Evolutionary conservation across 2,888 invertebrate species (phyloP), one percentile per base, ranked within the genome.

Genomic region (Caenorhabditis sp.): DNA sequence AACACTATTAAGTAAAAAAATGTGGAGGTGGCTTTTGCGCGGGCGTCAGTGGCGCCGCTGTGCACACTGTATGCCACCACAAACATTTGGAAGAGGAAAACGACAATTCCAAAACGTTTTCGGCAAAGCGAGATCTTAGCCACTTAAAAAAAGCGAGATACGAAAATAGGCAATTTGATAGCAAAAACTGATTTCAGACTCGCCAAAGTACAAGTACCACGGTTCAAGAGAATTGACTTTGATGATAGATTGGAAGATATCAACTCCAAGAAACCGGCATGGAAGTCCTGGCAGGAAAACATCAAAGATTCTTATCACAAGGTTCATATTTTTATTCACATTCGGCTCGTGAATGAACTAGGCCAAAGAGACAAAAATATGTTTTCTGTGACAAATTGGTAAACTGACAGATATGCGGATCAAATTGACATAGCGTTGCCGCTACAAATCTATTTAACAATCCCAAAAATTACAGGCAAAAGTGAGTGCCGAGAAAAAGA

Each of bases 271-370:
- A 87, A 87, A 48, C 86, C 87, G 1, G 85, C 87, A n/a, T 86
- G 85, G 84, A 85, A 86, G 46, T 83, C 87, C 26, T 79, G 83
- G 46, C 82, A 86, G 53, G 86, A 86, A 48, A 84, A 79, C 50
- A 81, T 88, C 35, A 86, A 85, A 27, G 86, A 86, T 48, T 87
- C 86, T 0, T 88, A 88, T 48, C 62, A 81, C 50, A 86, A 83
- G 59, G 88, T 86, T 35, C 5, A 37, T 11, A 20, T n/a, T n/a
- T n/a, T n/a, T n/a, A n/a, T n/a, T n/a, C 24, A 52, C 7, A 9
- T n/a, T n/a, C n/a, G n/a, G n/a, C n/a, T n/a, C n/a, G n/a, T n/a
- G n/a, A n/a, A n/a, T n/a, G n/a, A n/a, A n/a, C n/a, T 8, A 46
- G 11, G 20, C 4, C 11, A 7, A 13, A 8, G 11, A 30, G 8